Evolutionary conservation across 2,797 vertebrate genomes (phyloP), one percentile per base, ranked within the genome.

Genomic region (Agapornis canus): DNA sequence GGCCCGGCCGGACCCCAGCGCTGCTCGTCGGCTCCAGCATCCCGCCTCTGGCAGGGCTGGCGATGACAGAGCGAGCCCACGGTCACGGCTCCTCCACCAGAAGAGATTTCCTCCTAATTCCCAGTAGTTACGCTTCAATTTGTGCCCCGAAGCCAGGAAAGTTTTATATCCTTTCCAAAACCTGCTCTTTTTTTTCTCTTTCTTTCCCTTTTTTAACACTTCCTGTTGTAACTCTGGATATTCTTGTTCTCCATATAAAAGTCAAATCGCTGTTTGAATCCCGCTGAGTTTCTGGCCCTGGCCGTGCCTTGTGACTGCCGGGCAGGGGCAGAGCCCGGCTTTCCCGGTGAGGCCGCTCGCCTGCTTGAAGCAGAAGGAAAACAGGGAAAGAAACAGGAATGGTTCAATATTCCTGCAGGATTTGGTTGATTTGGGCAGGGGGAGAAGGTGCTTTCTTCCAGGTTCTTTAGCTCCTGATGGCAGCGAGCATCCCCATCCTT

Each of bases 71-170:
- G 78, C 48, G 5, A 95, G 72, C 84, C 81, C 82, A 21, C 0
- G 21, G 45, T 35, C 48, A 32, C 43, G 5, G 87, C 89, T 95
- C 65, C 40, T 96, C 87, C 82, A 89, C 48, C 64, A 85, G 91
- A 73, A 90, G 82, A 94, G 89, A 93, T 96, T 97, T 95, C 96
- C 95, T 96, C 92, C 90, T 52, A 84, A 89, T 95, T 96, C 93
- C 94, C 96, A 82, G 90, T 39, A 86, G 93, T 82, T 94, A 43
- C 61, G 42, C 90, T 95, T 91, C 66, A 64, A 42, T 90, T 95
- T 86, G 45, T 90, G 57, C 92, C 96, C 64, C 1, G 3, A 71
- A 95, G 94, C 95, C 96, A 97, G 95, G 95, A 95, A 96, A 96
- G 86, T 96, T 94, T 96, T 72, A 94, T 48, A 90, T 97, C 90